Conservation (phyloP, 2,113 vertebrate species). For the Atlantisia rogersi region DNA sequence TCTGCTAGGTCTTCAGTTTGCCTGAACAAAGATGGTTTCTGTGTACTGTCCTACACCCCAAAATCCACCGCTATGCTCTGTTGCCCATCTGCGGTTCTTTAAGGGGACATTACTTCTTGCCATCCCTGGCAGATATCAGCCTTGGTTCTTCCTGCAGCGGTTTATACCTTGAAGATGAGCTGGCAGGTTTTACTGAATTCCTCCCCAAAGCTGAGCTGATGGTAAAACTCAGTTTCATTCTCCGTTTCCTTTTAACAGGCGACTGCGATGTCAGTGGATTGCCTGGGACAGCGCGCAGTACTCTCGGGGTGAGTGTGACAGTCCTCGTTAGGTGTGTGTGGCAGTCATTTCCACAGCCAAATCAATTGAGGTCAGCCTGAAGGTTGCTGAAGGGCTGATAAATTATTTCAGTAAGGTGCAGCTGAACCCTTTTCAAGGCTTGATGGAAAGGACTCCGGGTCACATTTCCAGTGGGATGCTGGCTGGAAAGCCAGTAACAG, state of each 20-base stretch:
- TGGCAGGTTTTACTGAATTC: neutral
- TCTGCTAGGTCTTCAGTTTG: neutral
- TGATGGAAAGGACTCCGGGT: neutral
- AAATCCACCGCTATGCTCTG: fast-evolving
- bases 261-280: constrained; percentile 98
- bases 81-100: neutral
- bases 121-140: neutral
- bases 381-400: neutral
- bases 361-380: too few species aligned
- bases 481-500: neutral
- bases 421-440: neutral
- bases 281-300: constrained; percentile 90
- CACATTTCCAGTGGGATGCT: neutral
- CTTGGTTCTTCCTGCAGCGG: neutral
- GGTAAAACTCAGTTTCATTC: neutral
- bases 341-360: neutral
- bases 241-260: constrained; percentile 79
- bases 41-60: neutral
- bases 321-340: neutral
- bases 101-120: neutral
- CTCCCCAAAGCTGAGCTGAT: constrained; percentile 9
- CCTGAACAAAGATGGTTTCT: neutral
- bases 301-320: constrained; percentile 90
- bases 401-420: neutral
- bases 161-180: neutral